These are phyloP conservation scores for Bucco capensis DNA, from an alignment of 2,113 vertebrate species.

Conservation along the genomic window DNA sequence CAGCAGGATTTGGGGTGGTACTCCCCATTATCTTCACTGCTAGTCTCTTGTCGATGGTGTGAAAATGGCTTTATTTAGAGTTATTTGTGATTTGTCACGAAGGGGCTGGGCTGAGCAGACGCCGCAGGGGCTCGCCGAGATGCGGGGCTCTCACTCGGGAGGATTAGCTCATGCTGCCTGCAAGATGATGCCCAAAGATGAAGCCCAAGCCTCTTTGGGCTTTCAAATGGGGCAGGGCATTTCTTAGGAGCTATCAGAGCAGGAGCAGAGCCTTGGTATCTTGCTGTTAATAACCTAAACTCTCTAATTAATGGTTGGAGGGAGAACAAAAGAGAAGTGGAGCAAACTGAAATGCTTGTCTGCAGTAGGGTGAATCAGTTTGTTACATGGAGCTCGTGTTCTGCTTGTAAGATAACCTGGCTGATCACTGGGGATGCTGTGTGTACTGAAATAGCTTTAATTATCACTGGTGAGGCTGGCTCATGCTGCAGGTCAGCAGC, in stretches of 20 bases:
- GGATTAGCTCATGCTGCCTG: neutral
- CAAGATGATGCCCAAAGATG: neutral
- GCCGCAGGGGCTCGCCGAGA: neutral
- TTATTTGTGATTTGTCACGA: neutral
- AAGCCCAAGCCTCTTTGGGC: neutral
- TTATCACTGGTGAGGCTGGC: neutral
- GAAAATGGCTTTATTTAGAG: neutral
- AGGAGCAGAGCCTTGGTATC: neutral
- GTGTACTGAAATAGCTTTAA: neutral
- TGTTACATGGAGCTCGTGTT: neutral
- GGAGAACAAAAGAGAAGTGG: neutral
- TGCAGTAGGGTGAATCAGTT: neutral
- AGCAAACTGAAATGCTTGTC: neutral
- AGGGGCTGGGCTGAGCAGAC: neutral
- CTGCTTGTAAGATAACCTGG: neutral
- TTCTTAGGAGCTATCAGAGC: rapidly evolving
- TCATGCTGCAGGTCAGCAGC: neutral
- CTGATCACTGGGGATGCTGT: neutral
- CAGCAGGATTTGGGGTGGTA: neutral
- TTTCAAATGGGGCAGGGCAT: rapidly evolving
- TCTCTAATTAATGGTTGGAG: neutral
- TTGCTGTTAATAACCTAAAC: neutral
- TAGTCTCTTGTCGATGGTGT: neutral
- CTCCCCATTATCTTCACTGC: neutral
- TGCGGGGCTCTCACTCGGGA: neutral